Percentiles rank a stretch among this genome's conserved stretches.
Conservation (phyloP, 2,797 vertebrate genomes). For the Eidolon dupreanum region DNA sequence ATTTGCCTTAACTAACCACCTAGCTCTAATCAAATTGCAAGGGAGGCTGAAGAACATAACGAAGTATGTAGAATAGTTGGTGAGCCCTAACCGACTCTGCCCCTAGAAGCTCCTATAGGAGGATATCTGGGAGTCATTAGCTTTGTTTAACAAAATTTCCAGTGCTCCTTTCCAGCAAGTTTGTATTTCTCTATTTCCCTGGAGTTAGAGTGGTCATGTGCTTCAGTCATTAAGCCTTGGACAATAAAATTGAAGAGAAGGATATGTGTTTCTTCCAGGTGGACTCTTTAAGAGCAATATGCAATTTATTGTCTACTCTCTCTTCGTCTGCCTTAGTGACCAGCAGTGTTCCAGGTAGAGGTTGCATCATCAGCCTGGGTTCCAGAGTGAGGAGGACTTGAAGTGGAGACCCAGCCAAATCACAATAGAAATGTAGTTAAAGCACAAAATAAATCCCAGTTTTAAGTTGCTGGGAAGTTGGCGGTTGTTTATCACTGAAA, state of each 20-base stretch:
- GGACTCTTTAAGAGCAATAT: background rate
- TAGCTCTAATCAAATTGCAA: background rate
- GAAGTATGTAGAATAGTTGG: background rate
- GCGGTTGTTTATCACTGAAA: background rate
- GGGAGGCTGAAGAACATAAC: background rate
- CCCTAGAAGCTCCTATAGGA: background rate
- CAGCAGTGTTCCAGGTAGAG: background rate
- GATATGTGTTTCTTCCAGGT: slow-evolving; percentile 10
- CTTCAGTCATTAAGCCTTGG: background rate
- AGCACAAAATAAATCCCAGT: background rate
- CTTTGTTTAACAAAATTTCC: slow-evolving; percentile 49
- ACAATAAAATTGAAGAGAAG: slow-evolving; percentile 46
- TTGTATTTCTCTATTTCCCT: slow-evolving; percentile 35
- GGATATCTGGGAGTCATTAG: slow-evolving; percentile 17
- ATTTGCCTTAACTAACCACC: background rate
- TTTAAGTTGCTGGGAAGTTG: background rate
- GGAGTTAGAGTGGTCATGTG: background rate
- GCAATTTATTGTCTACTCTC: background rate
- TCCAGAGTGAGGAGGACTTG: background rate
- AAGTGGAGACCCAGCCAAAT: background rate
- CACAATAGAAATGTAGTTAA: background rate
- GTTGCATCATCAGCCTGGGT: background rate
- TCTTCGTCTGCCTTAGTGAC: background rate
- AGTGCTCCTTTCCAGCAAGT: background rate
- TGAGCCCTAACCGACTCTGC: background rate